Percentiles rank a stretch among this genome's conserved stretches.
These are phyloP conservation scores for Branchinecta sandiegonensis DNA, from an alignment of 2,888 invertebrate genomes.

Conservation along the genomic window DNA sequence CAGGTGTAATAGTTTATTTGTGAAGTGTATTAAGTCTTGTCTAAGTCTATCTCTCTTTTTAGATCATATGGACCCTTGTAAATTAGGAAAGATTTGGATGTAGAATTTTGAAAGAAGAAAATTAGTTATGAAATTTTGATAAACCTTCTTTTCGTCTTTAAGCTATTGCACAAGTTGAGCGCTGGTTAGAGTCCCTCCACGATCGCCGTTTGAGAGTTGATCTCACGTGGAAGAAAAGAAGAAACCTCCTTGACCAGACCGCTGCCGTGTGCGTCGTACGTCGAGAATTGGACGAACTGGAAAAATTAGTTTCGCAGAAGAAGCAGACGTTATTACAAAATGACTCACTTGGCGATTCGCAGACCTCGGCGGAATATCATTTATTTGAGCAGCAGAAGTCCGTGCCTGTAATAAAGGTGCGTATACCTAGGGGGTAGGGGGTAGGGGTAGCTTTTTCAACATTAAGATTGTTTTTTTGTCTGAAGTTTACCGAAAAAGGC, in stretches of 20 bases:
- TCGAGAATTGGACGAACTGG: conserved; percentile 51
- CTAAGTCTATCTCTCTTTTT: too few species aligned
- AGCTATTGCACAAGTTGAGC: conserved; percentile 55
- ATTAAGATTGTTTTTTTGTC: too few species aligned
- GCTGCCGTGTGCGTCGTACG: conserved; percentile 56
- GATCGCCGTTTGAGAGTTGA: conserved; percentile 48
- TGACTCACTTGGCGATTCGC: conserved; percentile 51
- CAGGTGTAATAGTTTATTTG: too few species aligned
- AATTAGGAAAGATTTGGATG: not conserved
- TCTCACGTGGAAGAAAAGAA: conserved; percentile 48
- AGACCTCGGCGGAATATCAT: conserved; percentile 49
- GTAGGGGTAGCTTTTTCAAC: too few species aligned
- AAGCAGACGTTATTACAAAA: conserved; percentile 41
- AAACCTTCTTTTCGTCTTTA: conserved; percentile 28
- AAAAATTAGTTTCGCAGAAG: conserved; percentile 43
- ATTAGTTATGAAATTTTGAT: not conserved
- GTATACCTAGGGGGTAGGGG: conserved; percentile 17
- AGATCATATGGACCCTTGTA: too few species aligned
- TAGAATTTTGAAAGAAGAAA: not conserved
- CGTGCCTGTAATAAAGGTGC: conserved; percentile 51
- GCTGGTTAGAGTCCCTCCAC: conserved; percentile 58
- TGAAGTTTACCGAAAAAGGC: too few species aligned
- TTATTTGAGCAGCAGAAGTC: conserved; percentile 53
- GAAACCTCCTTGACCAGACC: conserved; percentile 61
- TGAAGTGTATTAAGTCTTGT: too few species aligned